Conservation (phyloP, 2,888 invertebrate genomes). For the Blastobasis lacticolella region DNA sequence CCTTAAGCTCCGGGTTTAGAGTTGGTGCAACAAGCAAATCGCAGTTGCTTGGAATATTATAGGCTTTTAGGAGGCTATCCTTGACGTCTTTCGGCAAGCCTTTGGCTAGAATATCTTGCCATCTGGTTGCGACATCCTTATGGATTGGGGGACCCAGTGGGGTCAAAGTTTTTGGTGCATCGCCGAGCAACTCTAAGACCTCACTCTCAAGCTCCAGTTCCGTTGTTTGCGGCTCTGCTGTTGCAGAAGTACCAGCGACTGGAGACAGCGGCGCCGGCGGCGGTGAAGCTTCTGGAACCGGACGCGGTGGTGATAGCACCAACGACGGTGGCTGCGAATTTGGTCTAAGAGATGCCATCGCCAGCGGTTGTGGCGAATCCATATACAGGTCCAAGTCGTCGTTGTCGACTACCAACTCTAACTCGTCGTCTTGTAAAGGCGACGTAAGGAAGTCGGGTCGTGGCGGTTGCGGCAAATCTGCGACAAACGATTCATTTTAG, state of each 20-base stretch:
- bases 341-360: too few species aligned
- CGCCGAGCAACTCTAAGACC: background rate
- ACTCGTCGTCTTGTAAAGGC: too few species aligned
- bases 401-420: too few species aligned
- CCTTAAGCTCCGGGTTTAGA: slow-evolving; percentile 5
- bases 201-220: background rate
- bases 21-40: background rate
- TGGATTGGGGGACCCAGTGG: background rate
- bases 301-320: too few species aligned
- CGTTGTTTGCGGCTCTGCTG: too few species aligned
- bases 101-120: slow-evolving; percentile 2
- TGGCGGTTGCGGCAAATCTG: too few species aligned
- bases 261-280: background rate
- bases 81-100: slow-evolving; percentile 2
- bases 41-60: slow-evolving; percentile 5
- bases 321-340: too few species aligned
- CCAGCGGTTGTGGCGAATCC: too few species aligned
- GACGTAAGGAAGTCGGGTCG: too few species aligned
- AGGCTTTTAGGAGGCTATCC: slow-evolving; percentile 1
- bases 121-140: slow-evolving; percentile 1
- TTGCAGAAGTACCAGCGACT: background rate
- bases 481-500: too few species aligned
- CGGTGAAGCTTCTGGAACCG: too few species aligned
- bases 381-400: too few species aligned
- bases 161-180: background rate